Percentiles rank a stretch among this genome's conserved stretches.
Conservation (phyloP, 2,797 vertebrate species). For the Lepus oiostolus region DNA sequence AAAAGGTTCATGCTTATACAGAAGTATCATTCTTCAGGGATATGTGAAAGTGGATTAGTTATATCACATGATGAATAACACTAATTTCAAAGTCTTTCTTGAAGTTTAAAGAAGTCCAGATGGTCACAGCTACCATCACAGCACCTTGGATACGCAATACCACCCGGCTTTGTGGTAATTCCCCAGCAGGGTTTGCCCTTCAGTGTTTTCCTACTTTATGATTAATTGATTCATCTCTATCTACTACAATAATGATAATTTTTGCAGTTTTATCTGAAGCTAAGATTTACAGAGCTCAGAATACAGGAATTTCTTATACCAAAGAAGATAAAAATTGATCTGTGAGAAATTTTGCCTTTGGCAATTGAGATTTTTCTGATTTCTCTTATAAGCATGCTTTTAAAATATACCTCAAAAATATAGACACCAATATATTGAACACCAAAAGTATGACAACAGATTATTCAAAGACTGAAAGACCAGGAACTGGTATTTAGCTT, state of each 20-base stretch:
- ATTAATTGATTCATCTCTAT: conserved; percentile 15
- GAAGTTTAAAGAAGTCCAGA: conserved; percentile 43
- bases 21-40: conserved; percentile 22
- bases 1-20: conserved; percentile 52
- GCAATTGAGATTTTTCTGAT: background rate
- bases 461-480: background rate
- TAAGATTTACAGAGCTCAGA: background rate
- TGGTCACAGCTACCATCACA: background rate
- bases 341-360: conserved; percentile 34
- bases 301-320: background rate
- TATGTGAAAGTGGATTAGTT: conserved; percentile 31
- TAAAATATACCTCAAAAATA: background rate
- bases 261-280: background rate
- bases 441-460: background rate
- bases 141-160: background rate
- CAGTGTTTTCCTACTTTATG: background rate
- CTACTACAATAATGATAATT: background rate
- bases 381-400: background rate
- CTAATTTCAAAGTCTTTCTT: conserved; percentile 33
- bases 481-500: background rate
- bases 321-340: background rate
- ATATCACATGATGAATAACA: background rate
- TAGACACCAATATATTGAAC: background rate
- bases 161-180: background rate
- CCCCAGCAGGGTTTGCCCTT: conserved; percentile 3